Evolutionary conservation across 2,113 vertebrate genomes (phyloP).

Genomic region (Lonchura striata): DNA sequence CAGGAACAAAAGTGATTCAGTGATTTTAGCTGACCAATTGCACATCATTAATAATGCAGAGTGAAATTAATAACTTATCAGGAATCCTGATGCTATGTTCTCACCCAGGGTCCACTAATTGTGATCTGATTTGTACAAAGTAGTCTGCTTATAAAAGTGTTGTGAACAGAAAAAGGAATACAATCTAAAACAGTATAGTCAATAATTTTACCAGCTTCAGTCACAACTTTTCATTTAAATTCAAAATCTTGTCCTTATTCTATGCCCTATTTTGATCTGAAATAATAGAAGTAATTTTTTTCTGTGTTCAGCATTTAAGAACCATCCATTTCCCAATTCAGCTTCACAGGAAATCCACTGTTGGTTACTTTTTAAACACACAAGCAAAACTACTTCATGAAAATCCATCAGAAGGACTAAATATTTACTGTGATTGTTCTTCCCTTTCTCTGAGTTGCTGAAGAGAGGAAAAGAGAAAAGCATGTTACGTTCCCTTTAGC

Average conservation of each 20-base stretch:
- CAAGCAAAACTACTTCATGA: background rate
- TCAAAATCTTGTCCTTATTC: background rate
- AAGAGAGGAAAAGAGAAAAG: conserved; percentile 12
- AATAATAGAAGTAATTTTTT: conserved; percentile 14
- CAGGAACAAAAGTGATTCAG: background rate
- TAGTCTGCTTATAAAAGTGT: background rate
- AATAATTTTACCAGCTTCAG: background rate
- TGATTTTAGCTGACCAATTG: conserved; percentile 58
- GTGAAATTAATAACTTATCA: conserved; percentile 46
- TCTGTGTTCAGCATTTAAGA: conserved; percentile 8
- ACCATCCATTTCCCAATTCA: conserved; percentile 13
- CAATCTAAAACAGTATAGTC: background rate
- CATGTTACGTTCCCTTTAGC: background rate
- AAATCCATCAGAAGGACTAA: background rate
- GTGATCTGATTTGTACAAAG: background rate
- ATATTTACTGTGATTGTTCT: background rate
- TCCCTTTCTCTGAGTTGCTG: conserved; percentile 1
- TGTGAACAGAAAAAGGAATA: background rate
- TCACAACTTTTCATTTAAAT: conserved; percentile 20
- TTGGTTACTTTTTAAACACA: background rate
- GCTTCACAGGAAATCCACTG: background rate
- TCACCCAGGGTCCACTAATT: conserved; percentile 41
- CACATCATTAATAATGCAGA: conserved; percentile 49
- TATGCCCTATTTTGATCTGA: conserved; percentile 14
- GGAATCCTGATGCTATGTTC: conserved; percentile 4